Base-by-base conservation (phyloP, 1,140 invertebrate genomes). In the Eufriesea mexicana region DNA sequence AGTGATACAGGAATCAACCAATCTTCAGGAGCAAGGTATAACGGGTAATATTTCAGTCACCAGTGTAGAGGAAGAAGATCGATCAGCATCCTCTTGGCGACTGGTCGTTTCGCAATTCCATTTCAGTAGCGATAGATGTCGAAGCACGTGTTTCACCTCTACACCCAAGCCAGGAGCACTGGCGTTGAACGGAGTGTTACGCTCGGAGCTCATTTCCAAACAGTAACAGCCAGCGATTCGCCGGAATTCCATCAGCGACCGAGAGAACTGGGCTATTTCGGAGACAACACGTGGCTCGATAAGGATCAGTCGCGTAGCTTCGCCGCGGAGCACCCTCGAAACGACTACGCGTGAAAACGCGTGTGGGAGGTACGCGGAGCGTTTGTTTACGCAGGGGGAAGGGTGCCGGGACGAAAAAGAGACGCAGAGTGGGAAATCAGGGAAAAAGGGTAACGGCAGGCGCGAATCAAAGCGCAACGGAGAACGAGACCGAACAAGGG, bases 261-360 rank as follows among this genome's bases (percentile, higher is more conserved):
- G 51, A n/a, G 35, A 49, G 23, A 70, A 68, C 54, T 25, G 55
- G 57, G 47, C 35, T 64, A 55, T 74, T 54, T 51, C 59, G 35
- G 75, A 55, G 49, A 66, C 59, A 64, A 51, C 55, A 7, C 14
- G 23, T 10, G 18, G 6, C 16, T 18, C 25, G 84, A 86, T 86
- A 86, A 77, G 23, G 49, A 75, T 75, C 66, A 35, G 5, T 54
- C n/a, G 18, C 23, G 70, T 66, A 28, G 25, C 67, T 54, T 77
- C 77, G 47, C 20, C 67, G 51, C 54, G 59, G 8, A 18, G 16
- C 16, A 35, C 8, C 28, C 2, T 10, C 7, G 14, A n/a, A 1
- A 49, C 51, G 61, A 61, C n/a, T 28, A 73, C 70, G 54, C 79
- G 70, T 59, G 59, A 76, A 85, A 86, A 82, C 16, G 35, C 85